Evolutionary conservation across 2,113 vertebrate species (phyloP).

Genomic region (Oryzias curvinotus): DNA sequence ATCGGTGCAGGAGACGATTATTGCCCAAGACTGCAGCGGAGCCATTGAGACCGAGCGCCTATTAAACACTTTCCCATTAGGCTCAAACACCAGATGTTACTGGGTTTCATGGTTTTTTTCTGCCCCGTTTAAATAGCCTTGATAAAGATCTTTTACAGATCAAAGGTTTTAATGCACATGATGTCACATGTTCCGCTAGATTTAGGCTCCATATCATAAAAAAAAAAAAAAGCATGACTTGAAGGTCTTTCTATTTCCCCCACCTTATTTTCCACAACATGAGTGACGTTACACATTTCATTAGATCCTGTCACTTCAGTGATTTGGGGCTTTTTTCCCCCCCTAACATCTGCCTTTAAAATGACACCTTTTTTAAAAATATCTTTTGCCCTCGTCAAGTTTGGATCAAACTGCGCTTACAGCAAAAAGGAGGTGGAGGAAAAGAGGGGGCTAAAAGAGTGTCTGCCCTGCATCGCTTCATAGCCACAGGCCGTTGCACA

Average conservation of each 20-base stretch:
- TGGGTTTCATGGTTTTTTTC: neutral
- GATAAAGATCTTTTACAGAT: neutral
- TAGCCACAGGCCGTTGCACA: conserved; percentile 61
- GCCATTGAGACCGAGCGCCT: neutral
- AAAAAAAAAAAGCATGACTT: conserved; percentile 17
- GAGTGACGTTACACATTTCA: conserved; percentile 23
- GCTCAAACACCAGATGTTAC: neutral
- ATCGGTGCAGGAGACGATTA: too few species aligned
- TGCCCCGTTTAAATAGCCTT: neutral
- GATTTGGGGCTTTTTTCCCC: conserved; percentile 6
- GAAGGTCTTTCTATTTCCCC: conserved; percentile 13
- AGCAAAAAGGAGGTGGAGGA: conserved; percentile 1
- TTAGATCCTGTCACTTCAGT: neutral
- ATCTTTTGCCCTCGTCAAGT: conserved; percentile 38
- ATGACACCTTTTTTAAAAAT: conserved; percentile 16
- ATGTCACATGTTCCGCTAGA: conserved; percentile 20
- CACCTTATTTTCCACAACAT: conserved; percentile 21
- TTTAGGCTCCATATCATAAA: conserved; percentile 10
- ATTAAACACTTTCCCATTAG: neutral
- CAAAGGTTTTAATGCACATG: neutral
- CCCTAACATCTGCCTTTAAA: conserved; percentile 23
- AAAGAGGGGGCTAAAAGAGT: conserved; percentile 31
- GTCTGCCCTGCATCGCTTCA: conserved; percentile 48
- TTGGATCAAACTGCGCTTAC: conserved; percentile 22
- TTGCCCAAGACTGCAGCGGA: neutral